Base-by-base conservation (phyloP, 2,113 vertebrate species). In the Daubentonia madagascariensis region DNA sequence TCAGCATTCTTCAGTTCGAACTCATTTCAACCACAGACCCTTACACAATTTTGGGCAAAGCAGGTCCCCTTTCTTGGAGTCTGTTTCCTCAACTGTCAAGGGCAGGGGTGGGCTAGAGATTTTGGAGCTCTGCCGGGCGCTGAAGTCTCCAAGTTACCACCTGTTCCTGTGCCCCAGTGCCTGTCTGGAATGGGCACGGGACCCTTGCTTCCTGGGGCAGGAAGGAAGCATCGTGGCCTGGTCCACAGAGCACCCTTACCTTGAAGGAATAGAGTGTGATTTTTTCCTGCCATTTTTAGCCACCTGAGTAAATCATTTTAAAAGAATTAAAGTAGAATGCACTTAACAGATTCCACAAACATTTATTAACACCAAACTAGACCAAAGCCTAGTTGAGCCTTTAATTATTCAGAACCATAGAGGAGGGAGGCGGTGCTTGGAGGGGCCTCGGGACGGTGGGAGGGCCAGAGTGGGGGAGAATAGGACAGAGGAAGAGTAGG, bases 331-430 rank as follows among this genome's bases (percentile, higher is more conserved):
- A 83, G 73, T 81, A 11, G 95, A 81, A 92, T 32, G 54, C 54
- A 6, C 59, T 43, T 75, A 57, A 40, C 63, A n/a, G 94, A 40
- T 68, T 22, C 61, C 75, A 75, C 23, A 18, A 76, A 85, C 92
- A 76, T 75, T 89, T 59, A 79, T 94, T 94, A 93, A 90, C 90
- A 87, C 63, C 50, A 79, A 84, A 90, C 75, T n/a, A 94, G 92
- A 92, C 75, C 16, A 3, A 35, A 89, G 61, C 85, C 85, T 85
- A 50, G 59, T 17, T 32, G 65, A 63, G 65, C 59, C 85, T 94
- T 97, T 68, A 93, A 96, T 97, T 96, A 94, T 94, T 94, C 88
- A 95, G 83, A 40, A 50, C 20, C 2, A 2, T 4, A 23, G 95
- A 50, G 30, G 78, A 75, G 91, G n/a, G 87, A 3, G 54, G 57